Base-by-base conservation (phyloP, 2,113 vertebrate species). In the Vidua macroura region DNA sequence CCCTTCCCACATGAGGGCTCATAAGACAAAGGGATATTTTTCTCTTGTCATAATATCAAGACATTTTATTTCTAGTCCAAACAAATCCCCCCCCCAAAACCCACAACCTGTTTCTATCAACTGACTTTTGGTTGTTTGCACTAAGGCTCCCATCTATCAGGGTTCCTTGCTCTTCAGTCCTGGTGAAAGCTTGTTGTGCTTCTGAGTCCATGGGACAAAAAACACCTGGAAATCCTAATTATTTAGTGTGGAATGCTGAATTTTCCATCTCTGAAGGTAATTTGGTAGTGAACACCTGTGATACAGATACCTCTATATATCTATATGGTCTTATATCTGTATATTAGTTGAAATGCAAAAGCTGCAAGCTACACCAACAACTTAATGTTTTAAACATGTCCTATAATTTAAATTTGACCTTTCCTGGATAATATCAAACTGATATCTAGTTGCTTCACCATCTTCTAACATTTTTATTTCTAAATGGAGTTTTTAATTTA, bases 361-460 rank as follows among this genome's bases (percentile, higher is more conserved):
- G 25, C 55, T 53, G 33, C 21, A 6, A 35, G 51, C 63, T 75
- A 30, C 21, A 80, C 15, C 75, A 48, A 49, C 37, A 90, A 55
- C n/a, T 62, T 83, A 35, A 77, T 62, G n/a, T 88, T 83, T 77
- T 72, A 83, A 88, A 89, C 41, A 16, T 80, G 43, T 51, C 44
- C 37, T 84, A 2, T 83, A 89, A 83, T 88, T 90, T 82, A 66
- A 86, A 93, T 64, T 84, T 87, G 64, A 77, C 80, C 83, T 95
- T 95, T 92, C 55, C 35, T 93, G 52, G 53, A 19, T 94, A 73
- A 58, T 51, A 85, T 6, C 28, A 37, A 87, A 35, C 37, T 66
- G 35, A 59, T 84, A 52, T 6, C 20, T 83, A 17, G 52, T 90
- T 77, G 59, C 41, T 91, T 76, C 74, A 27, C 37, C 2, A 27